A percentile compares a stretch with the other conserved stretches of the same genome.
Evolutionary conservation across 2,113 vertebrate species (phyloP).

Genomic region (Bambusicola thoracicus): DNA sequence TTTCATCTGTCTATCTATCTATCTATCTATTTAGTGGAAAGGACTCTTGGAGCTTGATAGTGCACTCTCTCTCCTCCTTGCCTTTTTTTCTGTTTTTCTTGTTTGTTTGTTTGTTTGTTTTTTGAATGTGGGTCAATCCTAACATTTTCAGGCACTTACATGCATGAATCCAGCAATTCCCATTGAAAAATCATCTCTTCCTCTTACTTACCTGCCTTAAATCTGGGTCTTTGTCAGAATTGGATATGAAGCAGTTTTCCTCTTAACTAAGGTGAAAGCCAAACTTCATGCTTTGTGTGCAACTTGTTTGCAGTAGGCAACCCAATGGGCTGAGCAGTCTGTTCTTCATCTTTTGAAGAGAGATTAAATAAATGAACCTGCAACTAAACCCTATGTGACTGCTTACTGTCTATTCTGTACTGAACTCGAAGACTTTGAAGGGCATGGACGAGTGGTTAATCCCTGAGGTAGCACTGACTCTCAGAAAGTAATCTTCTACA

Average conservation of each 20-base stretch:
- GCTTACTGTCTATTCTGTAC: background rate
- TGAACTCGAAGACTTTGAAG: background rate
- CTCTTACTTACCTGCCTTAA: background rate
- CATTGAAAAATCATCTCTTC: background rate
- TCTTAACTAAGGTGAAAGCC: background rate
- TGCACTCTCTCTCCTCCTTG: background rate
- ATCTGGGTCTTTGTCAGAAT: background rate
- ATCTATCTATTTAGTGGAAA: background rate
- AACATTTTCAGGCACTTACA: background rate
- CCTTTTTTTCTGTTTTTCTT: too few relatives aligned
- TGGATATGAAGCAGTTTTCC: background rate
- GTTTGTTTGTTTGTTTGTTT: too few relatives aligned
- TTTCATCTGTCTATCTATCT: background rate
- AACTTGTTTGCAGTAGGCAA: background rate
- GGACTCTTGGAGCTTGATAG: background rate
- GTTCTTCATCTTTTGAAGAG: background rate
- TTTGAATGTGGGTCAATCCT: background rate
- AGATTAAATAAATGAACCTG: background rate
- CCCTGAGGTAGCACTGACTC: background rate
- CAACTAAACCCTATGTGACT: background rate
- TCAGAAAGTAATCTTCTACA: background rate
- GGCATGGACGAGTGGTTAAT: background rate
- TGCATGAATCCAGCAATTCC: background rate
- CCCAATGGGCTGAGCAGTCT: background rate
- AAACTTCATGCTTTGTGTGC: background rate